phyloP scores from a whole-genome alignment of 2,113 vertebrate genomes.

The Corydoras maculifer region DNA sequence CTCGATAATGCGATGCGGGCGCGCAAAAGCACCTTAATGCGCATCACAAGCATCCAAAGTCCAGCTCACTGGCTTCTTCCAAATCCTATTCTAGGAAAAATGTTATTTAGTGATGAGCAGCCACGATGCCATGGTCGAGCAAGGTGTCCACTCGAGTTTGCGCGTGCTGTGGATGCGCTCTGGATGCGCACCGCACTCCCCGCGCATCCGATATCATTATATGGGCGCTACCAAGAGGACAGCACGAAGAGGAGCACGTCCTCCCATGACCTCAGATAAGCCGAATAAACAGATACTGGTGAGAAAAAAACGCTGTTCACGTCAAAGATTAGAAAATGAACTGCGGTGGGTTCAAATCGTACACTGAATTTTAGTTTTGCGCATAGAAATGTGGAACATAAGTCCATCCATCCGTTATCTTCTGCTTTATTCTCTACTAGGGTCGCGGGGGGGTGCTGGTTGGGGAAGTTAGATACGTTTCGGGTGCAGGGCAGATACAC shows the following conservation, averaged over 20 bases:
- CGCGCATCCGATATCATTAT: neutral
- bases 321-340: too few relatives aligned
- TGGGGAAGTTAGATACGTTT: too few relatives aligned
- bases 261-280: neutral
- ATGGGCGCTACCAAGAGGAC: slow-evolving; percentile 20
- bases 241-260: neutral
- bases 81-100: neutral
- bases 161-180: slow-evolving; percentile 1
- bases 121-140: neutral
- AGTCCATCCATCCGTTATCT: too few relatives aligned
- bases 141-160: neutral
- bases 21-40: neutral
- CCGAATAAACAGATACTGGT: neutral
- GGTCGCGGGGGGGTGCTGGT: too few relatives aligned
- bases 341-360: too few relatives aligned
- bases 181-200: neutral
- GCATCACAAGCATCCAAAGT: neutral
- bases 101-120: neutral
- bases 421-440: too few relatives aligned
- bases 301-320: too few relatives aligned
- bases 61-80: too few relatives aligned
- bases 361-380: too few relatives aligned
- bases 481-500: too few relatives aligned
- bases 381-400: too few relatives aligned
- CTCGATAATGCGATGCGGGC: too few relatives aligned